A percentile compares a stretch with the other conserved stretches of the same genome.
These are phyloP conservation scores for Julus scandinavius DNA, from an alignment of 2,888 invertebrate genomes.

Conservation along the genomic window DNA sequence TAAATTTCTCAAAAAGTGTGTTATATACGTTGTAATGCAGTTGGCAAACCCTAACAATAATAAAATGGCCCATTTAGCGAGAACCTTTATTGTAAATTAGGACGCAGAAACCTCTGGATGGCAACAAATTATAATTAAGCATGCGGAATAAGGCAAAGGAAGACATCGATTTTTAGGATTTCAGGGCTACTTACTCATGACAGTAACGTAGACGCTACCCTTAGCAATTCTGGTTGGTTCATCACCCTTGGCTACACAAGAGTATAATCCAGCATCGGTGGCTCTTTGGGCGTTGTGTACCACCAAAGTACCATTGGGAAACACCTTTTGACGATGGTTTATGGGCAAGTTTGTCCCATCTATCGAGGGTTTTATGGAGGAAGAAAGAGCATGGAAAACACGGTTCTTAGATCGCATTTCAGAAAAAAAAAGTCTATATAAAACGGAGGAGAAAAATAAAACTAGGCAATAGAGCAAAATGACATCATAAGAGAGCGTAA, in stretches of 20 bases:
- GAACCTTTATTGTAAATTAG: conserved; percentile 44
- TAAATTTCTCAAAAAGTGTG: not conserved
- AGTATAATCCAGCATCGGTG: conserved; percentile 65
- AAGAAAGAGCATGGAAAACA: conserved; percentile 8
- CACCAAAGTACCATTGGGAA: conserved; percentile 64
- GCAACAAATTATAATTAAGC: conserved; percentile 40
- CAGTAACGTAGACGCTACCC: conserved; percentile 63
- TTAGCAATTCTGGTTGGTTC: conserved; percentile 63
- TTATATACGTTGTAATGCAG: not conserved
- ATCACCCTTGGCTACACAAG: conserved; percentile 64
- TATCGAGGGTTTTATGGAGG: conserved; percentile 37
- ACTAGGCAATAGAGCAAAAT: not conserved
- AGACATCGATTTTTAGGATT: conserved; percentile 22
- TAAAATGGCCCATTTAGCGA: conserved; percentile 9
- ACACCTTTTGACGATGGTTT: conserved; percentile 65
- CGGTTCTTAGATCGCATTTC: not conserved
- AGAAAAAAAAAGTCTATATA: not conserved
- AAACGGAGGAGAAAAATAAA: not conserved
- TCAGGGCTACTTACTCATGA: conserved; percentile 63
- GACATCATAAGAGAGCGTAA: conserved; percentile 14
- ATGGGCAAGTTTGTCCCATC: conserved; percentile 63
- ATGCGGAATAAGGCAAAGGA: not conserved
- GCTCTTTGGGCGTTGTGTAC: conserved; percentile 64
- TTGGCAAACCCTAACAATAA: not conserved
- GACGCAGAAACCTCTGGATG: conserved; percentile 8